phyloP scores from a whole-genome alignment of 2,888 invertebrate genomes.

The Acanthosepion lycidas region DNA sequence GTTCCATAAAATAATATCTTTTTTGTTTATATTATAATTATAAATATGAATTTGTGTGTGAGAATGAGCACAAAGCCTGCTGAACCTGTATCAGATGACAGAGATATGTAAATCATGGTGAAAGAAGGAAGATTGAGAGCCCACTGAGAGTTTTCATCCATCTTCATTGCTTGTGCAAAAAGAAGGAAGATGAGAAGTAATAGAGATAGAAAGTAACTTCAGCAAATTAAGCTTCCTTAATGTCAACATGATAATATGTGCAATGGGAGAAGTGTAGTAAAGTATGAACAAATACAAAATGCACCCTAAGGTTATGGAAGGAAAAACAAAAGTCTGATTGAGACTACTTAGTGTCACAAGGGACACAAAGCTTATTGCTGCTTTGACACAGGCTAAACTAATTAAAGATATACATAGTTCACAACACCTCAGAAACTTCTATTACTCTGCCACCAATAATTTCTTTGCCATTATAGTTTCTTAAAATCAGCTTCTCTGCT shows the following conservation, averaged over 20 bases:
- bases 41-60: too few species aligned
- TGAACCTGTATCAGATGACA: not conserved
- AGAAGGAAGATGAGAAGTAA: not conserved
- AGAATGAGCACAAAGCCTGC: not conserved
- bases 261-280: not conserved
- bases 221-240: not conserved
- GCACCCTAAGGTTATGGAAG: not conserved
- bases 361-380: not conserved
- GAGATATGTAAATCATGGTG: not conserved
- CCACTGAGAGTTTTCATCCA: not conserved
- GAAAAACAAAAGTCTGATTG: not conserved
- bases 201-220: not conserved
- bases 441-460: not conserved
- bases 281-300: not conserved
- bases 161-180: not conserved
- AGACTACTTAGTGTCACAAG: slow-evolving; percentile 11
- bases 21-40: too few species aligned
- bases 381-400: not conserved
- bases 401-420: not conserved
- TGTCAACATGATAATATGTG: not conserved
- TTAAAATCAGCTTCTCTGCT: not conserved
- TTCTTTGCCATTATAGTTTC: not conserved
- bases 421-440: not conserved
- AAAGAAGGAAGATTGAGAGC: not conserved
- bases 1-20: too few species aligned